A percentile compares a stretch with the other conserved stretches of the same genome.
phyloP scores from a whole-genome alignment of 2,113 vertebrate genomes.

The Pelecanoides urinatrix region DNA sequence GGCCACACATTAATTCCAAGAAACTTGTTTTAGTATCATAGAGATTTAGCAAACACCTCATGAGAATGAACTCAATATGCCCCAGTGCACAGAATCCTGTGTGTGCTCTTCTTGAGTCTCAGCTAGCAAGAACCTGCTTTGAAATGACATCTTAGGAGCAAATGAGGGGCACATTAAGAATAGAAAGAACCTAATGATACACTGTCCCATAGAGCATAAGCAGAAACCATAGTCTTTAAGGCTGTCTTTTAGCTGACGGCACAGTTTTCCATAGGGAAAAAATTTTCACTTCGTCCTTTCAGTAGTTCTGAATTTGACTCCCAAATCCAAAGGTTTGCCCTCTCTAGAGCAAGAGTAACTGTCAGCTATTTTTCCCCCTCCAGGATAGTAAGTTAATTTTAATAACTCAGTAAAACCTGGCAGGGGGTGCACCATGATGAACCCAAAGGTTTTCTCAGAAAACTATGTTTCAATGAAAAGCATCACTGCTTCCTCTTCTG shows the following conservation, averaged over 20 bases:
- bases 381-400: background rate
- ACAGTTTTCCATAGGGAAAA: background rate
- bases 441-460: background rate
- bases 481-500: background rate
- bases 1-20: background rate
- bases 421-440: background rate
- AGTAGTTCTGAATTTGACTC: background rate
- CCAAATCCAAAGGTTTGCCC: background rate
- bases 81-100: background rate
- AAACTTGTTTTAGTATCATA: background rate
- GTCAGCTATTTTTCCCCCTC: background rate
- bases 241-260: background rate
- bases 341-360: background rate
- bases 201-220: background rate
- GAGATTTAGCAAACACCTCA: background rate
- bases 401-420: background rate
- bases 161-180: background rate
- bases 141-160: background rate
- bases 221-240: background rate
- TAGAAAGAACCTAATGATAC: background rate
- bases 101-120: background rate
- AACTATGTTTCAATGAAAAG: background rate
- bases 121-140: background rate
- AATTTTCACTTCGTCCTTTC: background rate
- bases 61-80: background rate